Conservation (phyloP, 2,888 invertebrate species). For the Oligia fasciuncula region DNA sequence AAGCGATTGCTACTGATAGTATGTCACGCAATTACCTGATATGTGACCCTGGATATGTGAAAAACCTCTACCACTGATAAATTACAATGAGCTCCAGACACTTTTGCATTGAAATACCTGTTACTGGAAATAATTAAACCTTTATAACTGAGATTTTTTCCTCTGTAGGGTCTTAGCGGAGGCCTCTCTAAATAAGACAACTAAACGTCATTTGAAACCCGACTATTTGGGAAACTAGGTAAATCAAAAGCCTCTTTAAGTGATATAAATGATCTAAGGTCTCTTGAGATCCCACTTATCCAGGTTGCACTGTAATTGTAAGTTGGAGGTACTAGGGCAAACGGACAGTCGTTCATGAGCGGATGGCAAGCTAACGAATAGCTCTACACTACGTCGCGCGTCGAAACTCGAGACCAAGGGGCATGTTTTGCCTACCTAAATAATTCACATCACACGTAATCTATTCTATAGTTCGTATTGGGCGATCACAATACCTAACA, state of each 20-base stretch:
- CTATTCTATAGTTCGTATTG: constrained; percentile 4
- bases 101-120: background rate
- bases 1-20: background rate
- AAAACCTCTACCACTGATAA: background rate
- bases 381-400: background rate
- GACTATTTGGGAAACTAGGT: background rate
- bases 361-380: constrained; percentile 13
- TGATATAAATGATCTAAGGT: background rate
- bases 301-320: background rate
- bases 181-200: background rate
- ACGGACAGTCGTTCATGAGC: constrained; percentile 28
- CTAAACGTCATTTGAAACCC: background rate
- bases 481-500: constrained; percentile 2
- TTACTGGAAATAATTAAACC: too few relatives aligned
- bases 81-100: background rate
- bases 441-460: constrained; percentile 16
- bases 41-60: too few relatives aligned
- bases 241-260: background rate
- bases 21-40: background rate
- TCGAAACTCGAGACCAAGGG: constrained; percentile 5
- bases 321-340: constrained; percentile 12
- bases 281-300: background rate
- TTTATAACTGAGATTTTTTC: too few relatives aligned
- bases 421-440: constrained; percentile 36
- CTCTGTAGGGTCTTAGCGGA: background rate